A percentile compares a stretch with the other conserved stretches of the same genome.
phyloP scores from a whole-genome alignment of 2,113 vertebrate species.

The Perca schrenkii region DNA sequence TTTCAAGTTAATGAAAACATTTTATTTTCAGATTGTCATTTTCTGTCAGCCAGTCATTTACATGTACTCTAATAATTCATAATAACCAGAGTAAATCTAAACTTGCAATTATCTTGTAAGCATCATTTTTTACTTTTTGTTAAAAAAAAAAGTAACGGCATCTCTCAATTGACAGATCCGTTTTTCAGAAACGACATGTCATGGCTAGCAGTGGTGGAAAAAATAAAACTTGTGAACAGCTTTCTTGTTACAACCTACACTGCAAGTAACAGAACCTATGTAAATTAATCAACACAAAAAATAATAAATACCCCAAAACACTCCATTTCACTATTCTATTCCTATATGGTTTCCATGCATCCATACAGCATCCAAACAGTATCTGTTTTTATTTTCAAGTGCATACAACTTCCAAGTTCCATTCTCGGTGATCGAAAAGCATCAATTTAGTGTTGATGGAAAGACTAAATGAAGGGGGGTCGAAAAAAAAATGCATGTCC shows the following conservation, averaged over 20 bases:
- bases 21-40: not conserved
- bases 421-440: not conserved
- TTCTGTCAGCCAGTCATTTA: not conserved
- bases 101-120: not conserved
- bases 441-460: not conserved
- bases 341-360: not conserved
- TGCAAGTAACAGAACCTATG: not conserved
- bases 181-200: not conserved
- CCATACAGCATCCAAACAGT: not conserved
- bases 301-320: not conserved
- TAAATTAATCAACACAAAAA: conserved; percentile 1
- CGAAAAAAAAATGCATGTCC: not conserved
- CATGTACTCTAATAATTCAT: not conserved
- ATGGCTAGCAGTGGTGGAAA: not conserved
- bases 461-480: not conserved
- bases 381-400: not conserved
- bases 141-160: not conserved
- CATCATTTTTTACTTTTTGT: not conserved
- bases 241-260: not conserved
- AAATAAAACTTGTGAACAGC: not conserved
- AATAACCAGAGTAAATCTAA: not conserved
- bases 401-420: not conserved
- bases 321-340: not conserved
- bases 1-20: not conserved
- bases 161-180: not conserved